These are phyloP conservation scores for Leontocebus nigricollis DNA, from an alignment of 2,797 vertebrate genomes.

Conservation along the genomic window DNA sequence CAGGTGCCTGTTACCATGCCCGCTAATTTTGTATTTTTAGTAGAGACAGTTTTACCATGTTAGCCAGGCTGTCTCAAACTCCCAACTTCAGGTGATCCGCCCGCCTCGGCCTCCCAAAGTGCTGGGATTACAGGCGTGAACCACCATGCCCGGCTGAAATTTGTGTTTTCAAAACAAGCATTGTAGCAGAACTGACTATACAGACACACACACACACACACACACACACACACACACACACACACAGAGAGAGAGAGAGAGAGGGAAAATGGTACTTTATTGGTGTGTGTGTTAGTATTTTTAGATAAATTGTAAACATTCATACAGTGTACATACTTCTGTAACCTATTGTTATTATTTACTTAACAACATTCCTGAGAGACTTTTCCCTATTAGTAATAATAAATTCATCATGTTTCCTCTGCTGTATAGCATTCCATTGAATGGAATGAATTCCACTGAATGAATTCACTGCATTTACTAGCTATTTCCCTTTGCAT, in stretches of 20 bases:
- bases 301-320: background rate
- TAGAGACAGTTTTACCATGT: background rate
- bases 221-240: background rate
- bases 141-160: background rate
- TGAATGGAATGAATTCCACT: too few relatives aligned
- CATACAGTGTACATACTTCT: background rate
- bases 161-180: constrained; percentile 19
- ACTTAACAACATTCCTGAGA: background rate
- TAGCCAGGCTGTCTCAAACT: background rate
- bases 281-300: background rate
- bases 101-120: background rate
- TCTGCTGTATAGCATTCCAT: background rate
- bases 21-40: background rate
- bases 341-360: background rate
- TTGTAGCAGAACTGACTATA: background rate
- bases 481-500: background rate
- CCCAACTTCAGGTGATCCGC: background rate
- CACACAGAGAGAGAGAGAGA: too few relatives aligned
- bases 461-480: too few relatives aligned
- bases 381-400: background rate
- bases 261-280: background rate
- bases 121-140: background rate
- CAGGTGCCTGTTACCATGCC: background rate
- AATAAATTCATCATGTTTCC: background rate
- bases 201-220: accelerated